Conservation (phyloP, 2,888 invertebrate species). For the Oeneis ivallda region DNA sequence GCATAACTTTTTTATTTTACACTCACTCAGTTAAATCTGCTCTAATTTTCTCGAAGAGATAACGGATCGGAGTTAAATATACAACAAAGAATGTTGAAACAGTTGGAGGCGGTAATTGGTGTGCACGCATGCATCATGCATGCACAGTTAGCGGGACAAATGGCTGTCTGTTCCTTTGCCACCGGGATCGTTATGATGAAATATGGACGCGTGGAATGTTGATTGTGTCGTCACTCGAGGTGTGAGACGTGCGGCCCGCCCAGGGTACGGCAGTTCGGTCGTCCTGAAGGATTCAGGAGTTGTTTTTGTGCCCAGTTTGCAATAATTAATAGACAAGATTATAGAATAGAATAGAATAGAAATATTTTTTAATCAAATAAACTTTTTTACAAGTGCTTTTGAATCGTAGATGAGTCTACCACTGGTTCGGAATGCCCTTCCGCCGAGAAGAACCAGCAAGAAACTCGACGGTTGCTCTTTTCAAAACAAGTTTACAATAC, state of each 20-base stretch:
- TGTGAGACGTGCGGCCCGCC: conserved; percentile 29
- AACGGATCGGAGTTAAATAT: background rate
- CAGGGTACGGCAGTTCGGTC: background rate
- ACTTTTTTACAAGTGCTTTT: too few species aligned
- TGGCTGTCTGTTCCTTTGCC: conserved; percentile 34
- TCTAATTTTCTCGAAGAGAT: too few species aligned
- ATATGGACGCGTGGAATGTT: conserved; percentile 41
- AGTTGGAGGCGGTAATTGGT: conserved; percentile 29
- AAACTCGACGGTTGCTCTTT: too few species aligned
- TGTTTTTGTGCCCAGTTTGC: background rate
- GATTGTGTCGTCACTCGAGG: conserved; percentile 37
- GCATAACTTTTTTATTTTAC: too few species aligned
- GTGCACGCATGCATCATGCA: conserved; percentile 35
- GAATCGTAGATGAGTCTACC: too few species aligned
- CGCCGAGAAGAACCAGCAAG: too few species aligned
- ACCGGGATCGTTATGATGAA: conserved; percentile 42
- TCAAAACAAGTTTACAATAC: too few species aligned
- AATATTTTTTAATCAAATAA: too few species aligned
- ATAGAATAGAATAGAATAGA: too few species aligned
- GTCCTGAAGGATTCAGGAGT: background rate
- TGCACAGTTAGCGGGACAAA: conserved; percentile 37
- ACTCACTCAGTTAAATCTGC: too few species aligned
- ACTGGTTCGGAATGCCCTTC: too few species aligned
- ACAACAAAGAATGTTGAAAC: conserved; percentile 12
- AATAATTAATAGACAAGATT: background rate